Conservation (phyloP, 2,113 vertebrate genomes). For the Peromyscus californicus region DNA sequence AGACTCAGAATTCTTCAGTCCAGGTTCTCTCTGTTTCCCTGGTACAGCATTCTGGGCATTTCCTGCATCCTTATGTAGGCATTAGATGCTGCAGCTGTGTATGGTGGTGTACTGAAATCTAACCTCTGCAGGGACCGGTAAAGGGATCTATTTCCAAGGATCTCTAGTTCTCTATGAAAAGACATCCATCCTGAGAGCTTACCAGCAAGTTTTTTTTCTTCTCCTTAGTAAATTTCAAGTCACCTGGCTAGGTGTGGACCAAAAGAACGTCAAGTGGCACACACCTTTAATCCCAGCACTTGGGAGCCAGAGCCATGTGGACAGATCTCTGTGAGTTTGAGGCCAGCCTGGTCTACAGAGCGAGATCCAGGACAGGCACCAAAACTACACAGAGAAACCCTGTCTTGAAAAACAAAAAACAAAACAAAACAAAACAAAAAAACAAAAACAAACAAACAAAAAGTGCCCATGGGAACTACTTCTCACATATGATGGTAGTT, state of each 20-base stretch:
- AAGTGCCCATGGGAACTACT: background rate
- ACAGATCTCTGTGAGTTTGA: too few relatives aligned
- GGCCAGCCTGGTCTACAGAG: too few relatives aligned
- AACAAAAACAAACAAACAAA: too few relatives aligned
- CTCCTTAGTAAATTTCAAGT: background rate
- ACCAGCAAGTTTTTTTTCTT: background rate
- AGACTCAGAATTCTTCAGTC: background rate
- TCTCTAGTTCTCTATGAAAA: background rate
- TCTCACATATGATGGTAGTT: background rate
- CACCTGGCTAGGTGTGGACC: background rate
- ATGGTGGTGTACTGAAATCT: background rate
- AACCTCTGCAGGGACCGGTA: background rate
- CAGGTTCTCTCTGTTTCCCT: background rate
- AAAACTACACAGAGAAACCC: too few relatives aligned
- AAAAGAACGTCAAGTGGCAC: accelerated
- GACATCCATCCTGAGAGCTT: background rate
- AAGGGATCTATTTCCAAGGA: background rate
- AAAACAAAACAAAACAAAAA: too few relatives aligned
- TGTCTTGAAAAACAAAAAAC: too few relatives aligned
- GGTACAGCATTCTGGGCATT: background rate
- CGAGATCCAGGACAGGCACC: too few relatives aligned
- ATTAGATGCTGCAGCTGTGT: too few relatives aligned
- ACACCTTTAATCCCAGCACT: too few relatives aligned
- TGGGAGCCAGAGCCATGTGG: too few relatives aligned
- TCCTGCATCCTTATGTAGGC: background rate